Evolutionary conservation across 2,888 invertebrate genomes (phyloP), one percentile per base, ranked within the genome.

Genomic region (Galerucella pusilla): DNA sequence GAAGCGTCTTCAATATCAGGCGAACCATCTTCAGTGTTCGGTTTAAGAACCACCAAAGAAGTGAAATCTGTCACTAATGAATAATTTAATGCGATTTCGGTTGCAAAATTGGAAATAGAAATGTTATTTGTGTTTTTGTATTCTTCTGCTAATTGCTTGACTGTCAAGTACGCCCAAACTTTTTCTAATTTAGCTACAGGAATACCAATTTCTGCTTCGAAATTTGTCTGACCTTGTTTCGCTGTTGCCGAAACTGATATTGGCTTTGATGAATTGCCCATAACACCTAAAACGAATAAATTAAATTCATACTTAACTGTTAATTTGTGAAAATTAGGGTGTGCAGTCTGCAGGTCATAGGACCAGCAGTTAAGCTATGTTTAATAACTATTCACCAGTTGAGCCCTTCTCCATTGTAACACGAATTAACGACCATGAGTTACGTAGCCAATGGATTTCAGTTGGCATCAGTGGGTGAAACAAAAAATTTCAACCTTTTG

Each of bases 21-120:
- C 59, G 79, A 71, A 63, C 73, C 73, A 66, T 77, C 75, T 1
- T 89, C 89, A 10, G 88, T 88, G 81, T 90, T 90, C 0, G 92
- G 91, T 80, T 92, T 92, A 12, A 91, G 91, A 1, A 93, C 92
- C 54, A 93, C 91, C 75, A 93, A 85, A 0, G 92, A 92, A 1
- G 92, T 93, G 72, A 93, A 87, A 2, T 92, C 90, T 0, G 93
- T 93, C n/a, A 93, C 93, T 84, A 93, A 92, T 4, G 80, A 80
- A 69, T 83, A 82, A 54, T 90, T 89, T 28, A 92, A 85, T 2
- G 92, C 90, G 42, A 92, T 84, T n/a, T 88, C 86, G 11, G 91
- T 85, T 0, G 91, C 91, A 79, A 88, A 89, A 81, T 90, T 88
- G 78, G 89, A 88, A 0, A 89, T 87, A 0, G 84, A 77, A 45